A percentile compares a stretch with the other conserved stretches of the same genome.
phyloP scores from a whole-genome alignment of 2,113 vertebrate species.

The Syrrhaptes paradoxus region DNA sequence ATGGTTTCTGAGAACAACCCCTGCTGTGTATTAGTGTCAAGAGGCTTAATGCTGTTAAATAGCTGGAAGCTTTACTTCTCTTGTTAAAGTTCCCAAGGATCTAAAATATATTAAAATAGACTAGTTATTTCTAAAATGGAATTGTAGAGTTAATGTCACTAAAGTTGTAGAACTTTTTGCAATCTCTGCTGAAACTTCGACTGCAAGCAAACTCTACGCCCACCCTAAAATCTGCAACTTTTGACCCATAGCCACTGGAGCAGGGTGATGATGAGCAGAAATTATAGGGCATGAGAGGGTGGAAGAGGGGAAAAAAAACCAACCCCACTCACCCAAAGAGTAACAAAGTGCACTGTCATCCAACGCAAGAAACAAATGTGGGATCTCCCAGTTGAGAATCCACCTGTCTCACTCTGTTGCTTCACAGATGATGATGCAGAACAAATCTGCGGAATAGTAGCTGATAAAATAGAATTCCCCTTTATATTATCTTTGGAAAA shows the following conservation, averaged over 20 bases:
- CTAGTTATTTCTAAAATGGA: background rate
- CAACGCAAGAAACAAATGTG: fast-evolving
- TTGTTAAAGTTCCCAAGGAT: background rate
- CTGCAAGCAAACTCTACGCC: background rate
- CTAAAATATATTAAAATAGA: background rate
- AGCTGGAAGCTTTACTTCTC: background rate
- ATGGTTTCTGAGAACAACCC: background rate
- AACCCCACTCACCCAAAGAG: background rate
- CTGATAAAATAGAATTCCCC: background rate
- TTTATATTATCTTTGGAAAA: background rate
- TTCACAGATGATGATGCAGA: background rate
- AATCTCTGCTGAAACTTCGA: background rate
- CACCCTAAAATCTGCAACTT: background rate
- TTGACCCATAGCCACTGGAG: background rate
- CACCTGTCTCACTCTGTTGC: background rate
- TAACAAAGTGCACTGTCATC: background rate
- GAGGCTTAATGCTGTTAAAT: background rate
- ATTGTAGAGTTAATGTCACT: background rate
- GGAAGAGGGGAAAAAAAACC: background rate
- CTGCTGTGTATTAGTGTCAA: fast-evolving
- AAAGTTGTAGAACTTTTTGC: background rate
- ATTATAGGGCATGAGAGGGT: background rate
- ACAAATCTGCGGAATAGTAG: background rate
- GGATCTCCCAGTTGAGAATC: background rate
- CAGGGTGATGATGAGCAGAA: background rate